A percentile compares a stretch with the other conserved stretches of the same genome.
Conservation (phyloP, 2,888 invertebrate species). For the Phyllotreta cruciferae region DNA sequence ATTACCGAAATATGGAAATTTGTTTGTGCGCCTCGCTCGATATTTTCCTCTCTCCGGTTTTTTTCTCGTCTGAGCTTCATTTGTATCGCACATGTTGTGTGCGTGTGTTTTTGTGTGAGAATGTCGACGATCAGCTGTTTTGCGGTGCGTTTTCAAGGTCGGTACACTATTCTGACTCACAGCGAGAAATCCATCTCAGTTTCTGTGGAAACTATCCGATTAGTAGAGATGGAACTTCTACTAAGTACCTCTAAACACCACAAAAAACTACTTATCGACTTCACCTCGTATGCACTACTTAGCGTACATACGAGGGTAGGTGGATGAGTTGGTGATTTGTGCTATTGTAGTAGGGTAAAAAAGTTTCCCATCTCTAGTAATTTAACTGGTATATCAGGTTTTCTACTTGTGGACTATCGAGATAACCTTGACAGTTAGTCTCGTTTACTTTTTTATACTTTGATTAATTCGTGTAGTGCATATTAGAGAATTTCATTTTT, state of each 20-base stretch:
- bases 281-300: too few relatives aligned
- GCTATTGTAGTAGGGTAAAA: too few relatives aligned
- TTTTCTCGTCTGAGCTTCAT: neutral
- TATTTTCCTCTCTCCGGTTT: neutral
- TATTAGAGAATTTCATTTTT: slow-evolving; percentile 2
- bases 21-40: too few relatives aligned
- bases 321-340: too few relatives aligned
- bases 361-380: slow-evolving; percentile 13
- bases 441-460: slow-evolving; percentile 16
- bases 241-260: too few relatives aligned
- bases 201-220: slow-evolving; percentile 1
- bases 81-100: slow-evolving; percentile 1
- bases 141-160: slow-evolving; percentile 56
- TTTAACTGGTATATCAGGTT: slow-evolving; percentile 16
- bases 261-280: too few relatives aligned
- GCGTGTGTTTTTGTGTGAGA: slow-evolving; percentile 2
- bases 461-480: slow-evolving; percentile 16
- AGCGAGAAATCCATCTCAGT: slow-evolving; percentile 33
- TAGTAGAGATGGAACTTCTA: too few relatives aligned
- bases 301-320: too few relatives aligned
- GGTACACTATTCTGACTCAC: slow-evolving; percentile 47
- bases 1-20: too few relatives aligned
- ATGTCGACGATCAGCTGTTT: slow-evolving; percentile 47
- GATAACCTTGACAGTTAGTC: slow-evolving; percentile 19
- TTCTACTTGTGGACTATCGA: slow-evolving; percentile 15